Percentiles rank a stretch among this genome's conserved stretches.
Conservation (phyloP, 1,140 invertebrate species). For the Andrena cerasifolii region DNA sequence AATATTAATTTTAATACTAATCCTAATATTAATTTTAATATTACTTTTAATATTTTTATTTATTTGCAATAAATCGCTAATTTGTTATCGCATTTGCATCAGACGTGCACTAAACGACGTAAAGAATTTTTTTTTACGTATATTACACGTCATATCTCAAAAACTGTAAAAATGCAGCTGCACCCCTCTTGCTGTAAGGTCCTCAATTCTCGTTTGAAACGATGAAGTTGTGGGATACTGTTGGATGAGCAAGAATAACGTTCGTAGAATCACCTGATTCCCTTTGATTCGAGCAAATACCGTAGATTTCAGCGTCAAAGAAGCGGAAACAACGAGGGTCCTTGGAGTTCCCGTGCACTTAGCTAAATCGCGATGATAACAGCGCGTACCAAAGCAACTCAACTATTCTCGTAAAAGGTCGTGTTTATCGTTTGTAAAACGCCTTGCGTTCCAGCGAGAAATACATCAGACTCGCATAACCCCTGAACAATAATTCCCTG, state of each 20-base stretch:
- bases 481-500: background rate
- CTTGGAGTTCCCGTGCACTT: constrained; percentile 10
- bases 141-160: no score
- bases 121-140: no score
- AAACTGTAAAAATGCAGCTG: no score
- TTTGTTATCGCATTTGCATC: no score
- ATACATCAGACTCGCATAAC: background rate
- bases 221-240: no score
- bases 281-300: background rate
- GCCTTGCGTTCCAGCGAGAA: background rate
- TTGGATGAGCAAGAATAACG: background rate
- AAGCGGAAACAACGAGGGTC: background rate
- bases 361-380: constrained; percentile 3
- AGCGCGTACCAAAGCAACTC: background rate
- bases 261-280: background rate
- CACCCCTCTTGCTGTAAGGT: no score
- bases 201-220: background rate
- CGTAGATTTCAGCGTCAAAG: background rate
- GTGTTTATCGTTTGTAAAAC: constrained; percentile 11
- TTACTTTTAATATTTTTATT: no score
- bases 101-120: no score
- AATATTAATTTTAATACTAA: no score
- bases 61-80: no score
- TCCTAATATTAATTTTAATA: no score
- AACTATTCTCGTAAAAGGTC: background rate